Evolutionary conservation across 1,140 invertebrate species (phyloP), one percentile per base, ranked within the genome.

Genomic region (Drosophila persimilis): DNA sequence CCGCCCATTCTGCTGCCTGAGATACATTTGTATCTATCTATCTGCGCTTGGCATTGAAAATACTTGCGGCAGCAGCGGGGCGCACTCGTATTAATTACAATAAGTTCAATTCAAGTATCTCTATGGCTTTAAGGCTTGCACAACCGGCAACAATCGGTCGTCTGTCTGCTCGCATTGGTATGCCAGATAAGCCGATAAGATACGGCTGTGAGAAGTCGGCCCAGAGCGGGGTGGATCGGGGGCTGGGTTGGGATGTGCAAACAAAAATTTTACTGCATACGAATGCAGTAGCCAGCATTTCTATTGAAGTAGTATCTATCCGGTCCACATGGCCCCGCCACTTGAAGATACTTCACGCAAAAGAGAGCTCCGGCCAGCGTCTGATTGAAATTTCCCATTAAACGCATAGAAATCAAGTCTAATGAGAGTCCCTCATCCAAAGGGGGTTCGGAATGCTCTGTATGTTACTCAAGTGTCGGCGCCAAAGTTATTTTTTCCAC

Each of bases 141-240:
- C 35, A 39, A 47, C 15, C 35, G 48, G 43, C 72, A 71, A 50
- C 67, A 67, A 39, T 55, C 76, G 56, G 35, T 26, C 59, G 66
- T 69, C 69, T 77, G 61, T 64, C 60, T 66, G 43, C 41, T 45
- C 51, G 56, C 55, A 71, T 75, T 76, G 71, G 75, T 51, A 84
- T 84, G 56, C 35, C 65, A 83, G 80, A 83, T 84, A 84, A 84
- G 71, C 71, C 59, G 66, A 80, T 80, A 80, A 80, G 77, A 80
- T 80, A 80, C 56, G 61, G 44, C 55, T 60, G 59, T 55, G 31
- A 73, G 56, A 20, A 29, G 29, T 11, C 9, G 45, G 7, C 7
- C 7, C 20, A 44, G 43, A 11, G 20, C 6, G 6, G 50, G 7
- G n/a, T 9, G 9, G 17, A 39, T n/a, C 11, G 26, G 11, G 17